Base-by-base conservation (phyloP, 2,113 vertebrate genomes). In the Noctilio leporinus region DNA sequence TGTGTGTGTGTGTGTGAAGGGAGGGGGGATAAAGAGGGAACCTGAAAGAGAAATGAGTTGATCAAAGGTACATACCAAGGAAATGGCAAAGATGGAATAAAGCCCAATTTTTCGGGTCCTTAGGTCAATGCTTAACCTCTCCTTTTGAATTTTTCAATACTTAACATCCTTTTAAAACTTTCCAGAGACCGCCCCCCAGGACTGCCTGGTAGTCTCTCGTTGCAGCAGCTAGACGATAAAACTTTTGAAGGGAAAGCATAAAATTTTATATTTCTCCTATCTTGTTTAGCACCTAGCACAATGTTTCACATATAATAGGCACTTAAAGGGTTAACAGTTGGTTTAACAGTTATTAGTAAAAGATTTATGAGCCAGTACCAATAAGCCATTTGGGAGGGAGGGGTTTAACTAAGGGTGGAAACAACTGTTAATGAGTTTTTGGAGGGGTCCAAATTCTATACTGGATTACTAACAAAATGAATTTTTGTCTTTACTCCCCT, bases 391-490 rank as follows among this genome's bases (percentile, higher is more conserved):
- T 81, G 38, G 38, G 33, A 87, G 38, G 38, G 33, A 87, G 11
- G 40, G 33, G 16, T 75, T 75, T 62, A 88, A 91, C 53, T 67
- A 64, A 67, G 15, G 16, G 5, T 83, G 24, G 20, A 73, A 95
- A 83, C 28, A 89, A 97, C 89, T 84, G 5, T 87, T 92, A 77
- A 82, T 51, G 69, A 93, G 10, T 95, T 82, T 90, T 57, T 3
- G 19, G 51, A 93, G 20, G 33, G 28, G 89, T 95, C 67, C 65
- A 92, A 80, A 92, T 86, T 65, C 17, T 70, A 19, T 91, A 65
- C 19, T 65, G 22, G 12, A 83, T 80, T 89, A 6, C 55, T 78
- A 93, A 92, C 16, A 70, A 30, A 33, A 57, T 35, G 8, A 69
- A 33, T 45, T 4, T 92, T 89, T 82, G n/a, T 53, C 17, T 45